A percentile compares a stretch with the other conserved stretches of the same genome.
These are phyloP conservation scores for Apteryx mantelli DNA, from an alignment of 2,113 vertebrate species.

Conservation along the genomic window DNA sequence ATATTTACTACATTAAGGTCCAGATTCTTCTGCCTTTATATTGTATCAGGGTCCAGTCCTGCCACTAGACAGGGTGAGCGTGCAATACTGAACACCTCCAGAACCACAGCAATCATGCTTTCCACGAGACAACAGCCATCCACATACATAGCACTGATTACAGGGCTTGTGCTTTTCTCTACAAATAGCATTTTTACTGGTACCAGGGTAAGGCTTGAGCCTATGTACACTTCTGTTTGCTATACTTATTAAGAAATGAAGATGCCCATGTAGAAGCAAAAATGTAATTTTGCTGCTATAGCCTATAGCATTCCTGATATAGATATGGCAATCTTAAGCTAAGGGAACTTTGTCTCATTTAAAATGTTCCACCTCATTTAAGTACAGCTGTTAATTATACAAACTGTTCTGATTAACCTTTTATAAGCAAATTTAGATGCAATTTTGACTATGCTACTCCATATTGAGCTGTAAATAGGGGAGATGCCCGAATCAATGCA, in stretches of 20 bases:
- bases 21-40: neutral
- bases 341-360: neutral
- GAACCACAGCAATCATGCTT: neutral
- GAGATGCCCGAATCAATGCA: neutral
- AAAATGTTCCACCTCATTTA: neutral
- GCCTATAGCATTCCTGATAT: neutral
- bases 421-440: neutral
- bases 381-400: neutral
- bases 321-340: accelerated
- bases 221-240: neutral
- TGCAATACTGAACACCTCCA: neutral
- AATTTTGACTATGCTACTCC: neutral
- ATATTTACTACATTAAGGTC: neutral
- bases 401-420: neutral
- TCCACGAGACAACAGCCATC: neutral
- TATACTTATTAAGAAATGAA: neutral
- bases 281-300: neutral
- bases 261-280: neutral
- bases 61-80: neutral
- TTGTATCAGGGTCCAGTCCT: neutral
- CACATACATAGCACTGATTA: neutral
- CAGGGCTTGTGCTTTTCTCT: neutral
- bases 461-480: neutral
- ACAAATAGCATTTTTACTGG: neutral
- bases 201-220: neutral